These are phyloP conservation scores for Heliothis peltigera DNA, from an alignment of 2,888 invertebrate species.

Conservation along the genomic window DNA sequence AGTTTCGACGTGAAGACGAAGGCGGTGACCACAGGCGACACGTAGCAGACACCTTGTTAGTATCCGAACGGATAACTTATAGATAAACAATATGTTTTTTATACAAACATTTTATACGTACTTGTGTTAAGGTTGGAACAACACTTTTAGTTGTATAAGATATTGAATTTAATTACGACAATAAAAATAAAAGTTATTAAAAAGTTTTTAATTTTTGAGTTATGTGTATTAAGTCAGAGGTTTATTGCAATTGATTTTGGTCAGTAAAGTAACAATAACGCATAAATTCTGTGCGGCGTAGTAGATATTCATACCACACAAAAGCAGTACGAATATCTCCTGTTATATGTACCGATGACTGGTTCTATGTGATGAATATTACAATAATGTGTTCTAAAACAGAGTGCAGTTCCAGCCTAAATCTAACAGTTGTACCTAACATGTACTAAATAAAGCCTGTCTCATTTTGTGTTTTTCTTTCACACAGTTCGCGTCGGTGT, in stretches of 20 bases:
- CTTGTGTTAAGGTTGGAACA: slow-evolving; percentile 61
- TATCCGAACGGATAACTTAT: slow-evolving; percentile 64
- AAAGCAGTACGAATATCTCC: too few species aligned
- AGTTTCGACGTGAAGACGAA: slow-evolving; percentile 91
- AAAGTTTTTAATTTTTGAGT: slow-evolving; percentile 17
- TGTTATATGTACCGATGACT: too few species aligned
- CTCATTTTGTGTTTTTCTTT: slow-evolving; percentile 73
- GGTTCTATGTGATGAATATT: not conserved
- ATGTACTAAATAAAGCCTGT: slow-evolving; percentile 55
- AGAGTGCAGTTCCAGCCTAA: slow-evolving; percentile 44
- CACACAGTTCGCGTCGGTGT: slow-evolving; percentile 67
- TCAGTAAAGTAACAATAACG: too few species aligned
- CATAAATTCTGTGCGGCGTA: too few species aligned
- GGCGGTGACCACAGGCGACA: slow-evolving; percentile 69
- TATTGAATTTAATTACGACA: slow-evolving; percentile 4
- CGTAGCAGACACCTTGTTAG: slow-evolving; percentile 78
- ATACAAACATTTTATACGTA: slow-evolving; percentile 51
- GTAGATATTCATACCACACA: too few species aligned
- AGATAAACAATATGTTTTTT: slow-evolving; percentile 45
- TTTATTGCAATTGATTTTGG: not conserved
- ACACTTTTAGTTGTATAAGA: slow-evolving; percentile 23
- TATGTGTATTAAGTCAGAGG: not conserved
- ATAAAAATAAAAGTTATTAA: slow-evolving; percentile 17
- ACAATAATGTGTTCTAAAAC: not conserved
- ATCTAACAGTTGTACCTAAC: slow-evolving; percentile 35